phyloP scores from a whole-genome alignment of 1,140 invertebrate species.

The Brevipalpus yothersi region DNA sequence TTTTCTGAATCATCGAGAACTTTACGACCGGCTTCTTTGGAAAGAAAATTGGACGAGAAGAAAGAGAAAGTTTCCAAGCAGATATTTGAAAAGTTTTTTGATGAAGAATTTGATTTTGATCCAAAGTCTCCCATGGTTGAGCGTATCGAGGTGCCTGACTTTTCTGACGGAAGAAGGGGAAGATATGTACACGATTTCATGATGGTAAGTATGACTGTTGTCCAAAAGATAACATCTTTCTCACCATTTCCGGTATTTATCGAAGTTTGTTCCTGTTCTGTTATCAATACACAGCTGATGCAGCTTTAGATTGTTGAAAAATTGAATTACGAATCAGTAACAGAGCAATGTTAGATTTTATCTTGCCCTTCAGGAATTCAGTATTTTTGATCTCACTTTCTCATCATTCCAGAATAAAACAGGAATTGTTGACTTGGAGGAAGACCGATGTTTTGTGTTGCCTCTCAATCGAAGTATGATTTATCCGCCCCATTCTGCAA shows the following conservation, averaged over 20 bases:
- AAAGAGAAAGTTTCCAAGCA: neutral
- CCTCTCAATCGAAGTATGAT: constrained; percentile 47
- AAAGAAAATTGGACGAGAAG: no score
- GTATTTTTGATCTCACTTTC: neutral
- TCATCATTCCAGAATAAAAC: constrained; percentile 31
- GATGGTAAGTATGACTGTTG: constrained; percentile 24
- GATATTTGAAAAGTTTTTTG: neutral
- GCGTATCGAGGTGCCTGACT: constrained; percentile 51
- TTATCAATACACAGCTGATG: no score
- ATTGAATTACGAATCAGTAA: no score
- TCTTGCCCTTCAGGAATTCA: neutral
- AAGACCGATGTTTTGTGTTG: constrained; percentile 60
- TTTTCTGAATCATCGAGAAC: no score
- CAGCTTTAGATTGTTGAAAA: no score
- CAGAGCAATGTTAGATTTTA: neutral
- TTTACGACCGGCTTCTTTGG: no score
- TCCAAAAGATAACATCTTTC: no score
- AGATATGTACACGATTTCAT: constrained; percentile 72
- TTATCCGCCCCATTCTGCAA: constrained; percentile 40
- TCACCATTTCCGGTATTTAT: no score
- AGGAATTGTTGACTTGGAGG: constrained; percentile 54
- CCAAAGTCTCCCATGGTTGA: neutral
- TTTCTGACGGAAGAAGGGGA: constrained; percentile 42
- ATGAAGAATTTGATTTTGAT: neutral
- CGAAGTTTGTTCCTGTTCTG: no score